Evolutionary conservation across 1,140 invertebrate genomes (phyloP), one percentile per base, ranked within the genome.

Genomic region (Euborellia annulipes): DNA sequence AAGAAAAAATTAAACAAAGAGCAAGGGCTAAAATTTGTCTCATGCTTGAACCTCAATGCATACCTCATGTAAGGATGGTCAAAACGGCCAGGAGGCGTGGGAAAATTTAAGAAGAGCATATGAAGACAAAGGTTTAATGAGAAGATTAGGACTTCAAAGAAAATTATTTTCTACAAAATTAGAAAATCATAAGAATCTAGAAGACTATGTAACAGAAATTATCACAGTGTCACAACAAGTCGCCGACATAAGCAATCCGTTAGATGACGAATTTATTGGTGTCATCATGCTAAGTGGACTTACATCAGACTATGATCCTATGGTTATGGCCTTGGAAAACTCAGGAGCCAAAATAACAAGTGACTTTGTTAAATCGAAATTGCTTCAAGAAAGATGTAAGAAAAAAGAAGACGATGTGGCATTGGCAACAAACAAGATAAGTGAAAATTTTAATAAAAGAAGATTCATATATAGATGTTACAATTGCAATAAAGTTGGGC

Each of bases 321-420:
- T 60, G 54, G 55, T 59, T 18, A 58, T 60, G 55, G 59, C 55
- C 0, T 41, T 62, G 17, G 55, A 60, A 49, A 60, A 55, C 53
- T 57, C 59, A 14, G 54, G 50, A 22, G 45, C 48, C 17, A 50
- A 47, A 40, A 51, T 60, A 14, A 52, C 54, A 18, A 46, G 50
- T 27, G 55, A 61, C 45, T 50, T 52, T 43, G 51, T 60, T 2
- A 58, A 60, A 57, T 53, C 50, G 13, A 55, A 58, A 45, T 46
- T 59, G 39, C 46, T 61, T 19, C 55, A 62, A 50, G 56, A 61
- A 54, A 49, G 19, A 8, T 17, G 16, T 18, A n/a, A 38, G 36
- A 4, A 38, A 7, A 7, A 14, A 4, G 4, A 17, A 3, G 36
- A 3, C 14, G 36, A 38, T n/a, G n/a, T n/a, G n/a, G n/a, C n/a